Base-by-base conservation (phyloP, 1,140 invertebrate genomes). In the Drosophila varians region DNA sequence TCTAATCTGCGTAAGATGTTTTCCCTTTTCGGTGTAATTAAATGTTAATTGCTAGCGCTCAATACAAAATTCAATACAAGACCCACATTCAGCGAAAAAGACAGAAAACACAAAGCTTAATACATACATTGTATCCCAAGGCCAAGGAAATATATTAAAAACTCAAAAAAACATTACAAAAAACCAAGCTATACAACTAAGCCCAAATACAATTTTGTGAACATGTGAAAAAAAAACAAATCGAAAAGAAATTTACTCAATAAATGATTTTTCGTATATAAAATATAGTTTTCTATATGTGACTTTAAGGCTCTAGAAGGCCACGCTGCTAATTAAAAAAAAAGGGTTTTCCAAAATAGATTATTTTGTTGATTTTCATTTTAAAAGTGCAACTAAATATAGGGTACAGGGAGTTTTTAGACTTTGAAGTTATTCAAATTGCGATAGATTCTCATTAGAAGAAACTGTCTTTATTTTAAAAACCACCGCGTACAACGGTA, bases 261-360 rank as follows among this genome's bases (percentile, higher is more conserved):
- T 84, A 84, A 84, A 84, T 86, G 79, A 86, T 79, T 86, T 84
- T 84, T 84, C 80, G 80, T 86, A 84, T 61, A 83, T 74, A 51
- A 42, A 31, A 31, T 31, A n/a, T 11, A 9, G 21, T 21, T 21
- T 21, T 21, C n/a, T n/a, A n/a, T n/a, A n/a, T n/a, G n/a, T n/a
- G n/a, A n/a, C n/a, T n/a, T n/a, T n/a, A n/a, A n/a, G n/a, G n/a
- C n/a, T n/a, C n/a, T n/a, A n/a, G n/a, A n/a, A n/a, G n/a, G n/a
- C n/a, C n/a, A n/a, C n/a, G n/a, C n/a, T n/a, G n/a, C n/a, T n/a
- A n/a, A n/a, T n/a, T n/a, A n/a, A n/a, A 23, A 23, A 23, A 23
- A 23, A 23, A 23, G 21, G 1, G 21, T 23, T n/a, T n/a, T n/a
- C n/a, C n/a, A n/a, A n/a, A n/a, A n/a, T n/a, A n/a, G n/a, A n/a